These are phyloP conservation scores for Pemphredon lugubris DNA, from an alignment of 2,888 invertebrate species.

Conservation along the genomic window DNA sequence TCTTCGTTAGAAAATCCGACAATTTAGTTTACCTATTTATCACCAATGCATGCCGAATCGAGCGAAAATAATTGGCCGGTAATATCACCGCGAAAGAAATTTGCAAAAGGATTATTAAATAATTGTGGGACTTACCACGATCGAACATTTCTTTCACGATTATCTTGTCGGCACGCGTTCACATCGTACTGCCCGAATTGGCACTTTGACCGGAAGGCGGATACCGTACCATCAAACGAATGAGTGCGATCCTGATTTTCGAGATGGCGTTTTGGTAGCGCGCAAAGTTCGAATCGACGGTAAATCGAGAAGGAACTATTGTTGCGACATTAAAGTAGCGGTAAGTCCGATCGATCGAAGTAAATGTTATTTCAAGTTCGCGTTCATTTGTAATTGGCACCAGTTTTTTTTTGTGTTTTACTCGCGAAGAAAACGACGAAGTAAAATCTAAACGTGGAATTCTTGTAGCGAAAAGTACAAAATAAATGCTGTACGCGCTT, in stretches of 20 bases:
- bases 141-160: not conserved
- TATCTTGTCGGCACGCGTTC: conserved; percentile 13
- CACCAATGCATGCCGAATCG: not conserved
- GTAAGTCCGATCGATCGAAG: not conserved
- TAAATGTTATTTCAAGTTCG: not conserved
- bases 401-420: too few species aligned
- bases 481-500: too few species aligned
- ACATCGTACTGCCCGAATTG: conserved; percentile 3
- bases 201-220: conserved; percentile 16
- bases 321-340: not conserved
- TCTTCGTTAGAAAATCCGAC: too few species aligned
- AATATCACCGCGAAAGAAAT: not conserved
- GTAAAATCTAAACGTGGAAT: too few species aligned
- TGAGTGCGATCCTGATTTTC: not conserved
- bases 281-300: conserved; percentile 5
- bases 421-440: too few species aligned
- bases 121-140: not conserved
- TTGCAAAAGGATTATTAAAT: not conserved
- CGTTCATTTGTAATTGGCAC: too few species aligned
- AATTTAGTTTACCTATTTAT: not conserved
- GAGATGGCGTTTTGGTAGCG: conserved; percentile 17
- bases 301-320: not conserved
- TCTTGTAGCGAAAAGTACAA: too few species aligned
- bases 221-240: too few species aligned
- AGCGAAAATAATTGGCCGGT: not conserved